These are phyloP conservation scores for Montipora capitata DNA, from an alignment of 92 coral and sea anemone species.

Conservation along the genomic window DNA sequence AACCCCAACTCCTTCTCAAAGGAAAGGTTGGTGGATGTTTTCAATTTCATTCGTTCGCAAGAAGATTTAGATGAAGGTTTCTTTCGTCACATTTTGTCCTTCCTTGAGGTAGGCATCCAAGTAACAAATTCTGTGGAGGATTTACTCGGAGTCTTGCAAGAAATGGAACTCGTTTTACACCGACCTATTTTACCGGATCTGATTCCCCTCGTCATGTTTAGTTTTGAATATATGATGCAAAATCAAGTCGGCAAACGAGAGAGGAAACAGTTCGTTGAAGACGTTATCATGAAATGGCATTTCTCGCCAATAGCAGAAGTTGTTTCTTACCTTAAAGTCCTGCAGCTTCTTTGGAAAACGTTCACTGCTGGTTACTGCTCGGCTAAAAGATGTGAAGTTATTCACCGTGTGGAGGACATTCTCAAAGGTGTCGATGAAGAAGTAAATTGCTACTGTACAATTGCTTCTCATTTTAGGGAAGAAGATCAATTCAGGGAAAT, in stretches of 20 bases:
- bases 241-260: not conserved
- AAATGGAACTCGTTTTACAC: not conserved
- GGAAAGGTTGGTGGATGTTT: not conserved
- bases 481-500: not conserved
- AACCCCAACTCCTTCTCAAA: not conserved
- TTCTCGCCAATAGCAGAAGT: not conserved
- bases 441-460: not conserved
- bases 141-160: not conserved
- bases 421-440: not conserved
- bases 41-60: slow-evolving; percentile 8
- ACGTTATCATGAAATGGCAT: slow-evolving; percentile 5
- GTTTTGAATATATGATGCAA: slow-evolving; percentile 1
- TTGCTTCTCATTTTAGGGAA: too few species aligned
- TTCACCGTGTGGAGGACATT: not conserved
- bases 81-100: not conserved
- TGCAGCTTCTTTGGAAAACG: slow-evolving; percentile 27
- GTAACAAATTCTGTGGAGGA: not conserved
- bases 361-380: not conserved
- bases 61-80: not conserved
- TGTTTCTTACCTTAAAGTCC: not conserved
- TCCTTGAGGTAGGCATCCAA: not conserved
- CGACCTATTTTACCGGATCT: not conserved
- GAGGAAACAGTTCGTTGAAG: not conserved
- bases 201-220: not conserved
- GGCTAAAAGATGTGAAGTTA: not conserved